Evolutionary conservation across 2,113 vertebrate species (phyloP).

Genomic region (Probosciger aterrimus): DNA sequence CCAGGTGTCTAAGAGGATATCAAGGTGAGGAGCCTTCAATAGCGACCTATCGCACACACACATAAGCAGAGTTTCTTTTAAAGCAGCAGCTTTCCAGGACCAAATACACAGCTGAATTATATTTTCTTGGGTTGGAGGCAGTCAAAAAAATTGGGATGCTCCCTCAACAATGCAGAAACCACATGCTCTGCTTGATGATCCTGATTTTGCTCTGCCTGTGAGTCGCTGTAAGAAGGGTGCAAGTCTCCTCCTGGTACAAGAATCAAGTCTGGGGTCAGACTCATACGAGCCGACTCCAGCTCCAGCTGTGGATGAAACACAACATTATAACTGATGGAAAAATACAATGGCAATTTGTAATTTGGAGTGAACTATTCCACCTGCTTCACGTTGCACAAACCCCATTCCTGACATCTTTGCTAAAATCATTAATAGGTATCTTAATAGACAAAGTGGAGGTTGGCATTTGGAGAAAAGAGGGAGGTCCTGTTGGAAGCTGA

Average conservation of each 20-base stretch:
- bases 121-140: neutral
- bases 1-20: neutral
- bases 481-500: fast-evolving
- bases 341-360: neutral
- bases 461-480: neutral
- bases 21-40: neutral
- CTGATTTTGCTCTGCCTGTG: neutral
- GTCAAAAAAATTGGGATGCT: neutral
- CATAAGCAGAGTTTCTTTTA: neutral
- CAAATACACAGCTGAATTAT: neutral
- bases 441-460: neutral
- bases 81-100: neutral
- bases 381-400: neutral
- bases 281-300: neutral
- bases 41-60: neutral
- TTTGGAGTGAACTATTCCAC: neutral
- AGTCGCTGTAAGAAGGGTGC: neutral
- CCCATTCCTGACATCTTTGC: neutral
- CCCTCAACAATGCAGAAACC: neutral
- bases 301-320: neutral
- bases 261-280: neutral
- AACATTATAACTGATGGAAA: neutral
- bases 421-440: neutral
- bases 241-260: neutral
- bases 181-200: neutral